These are phyloP conservation scores for Panagrolaimus sp. DNA, from an alignment of 1,140 invertebrate genomes.

Conservation along the genomic window DNA sequence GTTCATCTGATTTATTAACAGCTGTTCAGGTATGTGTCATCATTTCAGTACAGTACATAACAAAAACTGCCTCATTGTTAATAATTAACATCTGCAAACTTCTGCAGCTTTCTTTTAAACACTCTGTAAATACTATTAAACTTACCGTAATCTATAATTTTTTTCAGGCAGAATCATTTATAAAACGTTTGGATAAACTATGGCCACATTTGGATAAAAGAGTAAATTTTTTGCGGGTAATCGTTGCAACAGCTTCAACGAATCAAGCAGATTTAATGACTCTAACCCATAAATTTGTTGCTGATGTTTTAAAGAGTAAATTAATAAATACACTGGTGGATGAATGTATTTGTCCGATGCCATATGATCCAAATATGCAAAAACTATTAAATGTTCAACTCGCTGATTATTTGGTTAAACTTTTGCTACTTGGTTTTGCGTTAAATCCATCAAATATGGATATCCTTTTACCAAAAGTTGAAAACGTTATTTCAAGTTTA, in stretches of 20 bases:
- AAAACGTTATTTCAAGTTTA: no score
- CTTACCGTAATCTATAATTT: not conserved
- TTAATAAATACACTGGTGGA: conserved; percentile 14
- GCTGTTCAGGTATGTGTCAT: no score
- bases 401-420: conserved; percentile 1
- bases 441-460: conserved; percentile 16
- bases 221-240: conserved; percentile 16
- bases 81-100: no score
- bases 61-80: no score
- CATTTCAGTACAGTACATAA: no score
- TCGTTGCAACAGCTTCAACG: conserved; percentile 17
- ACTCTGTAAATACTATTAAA: no score
- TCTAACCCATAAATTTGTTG: conserved; percentile 4
- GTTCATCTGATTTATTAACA: no score
- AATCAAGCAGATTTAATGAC: conserved; percentile 2
- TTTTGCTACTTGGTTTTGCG: conserved; percentile 15
- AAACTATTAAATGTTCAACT: not conserved
- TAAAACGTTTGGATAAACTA: not conserved
- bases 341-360: conserved; percentile 5
- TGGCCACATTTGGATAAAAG: conserved; percentile 17
- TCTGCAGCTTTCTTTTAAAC: no score
- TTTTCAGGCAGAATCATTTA: not conserved
- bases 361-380: not conserved
- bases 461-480: not conserved
- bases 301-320: conserved; percentile 15